Conservation (phyloP, 2,888 invertebrate genomes). For the Chrysomela aeneicollis region DNA sequence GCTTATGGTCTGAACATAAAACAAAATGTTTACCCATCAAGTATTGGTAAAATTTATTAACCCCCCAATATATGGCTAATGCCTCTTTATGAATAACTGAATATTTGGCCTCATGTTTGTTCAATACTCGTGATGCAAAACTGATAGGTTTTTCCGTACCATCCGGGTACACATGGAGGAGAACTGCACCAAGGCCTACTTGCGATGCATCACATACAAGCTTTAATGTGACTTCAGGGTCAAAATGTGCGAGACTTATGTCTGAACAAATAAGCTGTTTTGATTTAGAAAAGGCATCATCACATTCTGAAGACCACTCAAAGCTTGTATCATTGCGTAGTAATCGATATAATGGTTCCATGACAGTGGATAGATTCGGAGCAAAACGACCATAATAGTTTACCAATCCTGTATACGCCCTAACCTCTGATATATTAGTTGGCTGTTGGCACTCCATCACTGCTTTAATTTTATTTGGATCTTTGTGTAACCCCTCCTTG, state of each 20-base stretch:
- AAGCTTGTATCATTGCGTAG: neutral
- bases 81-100: conserved; percentile 25
- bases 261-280: conserved; percentile 16
- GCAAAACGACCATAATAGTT: conserved; percentile 23
- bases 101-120: conserved; percentile 3
- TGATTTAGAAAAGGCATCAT: conserved; percentile 10
- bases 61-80: conserved; percentile 23
- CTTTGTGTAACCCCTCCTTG: conserved; percentile 7
- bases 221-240: conserved; percentile 10
- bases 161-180: conserved; percentile 20
- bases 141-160: conserved; percentile 16
- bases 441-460: conserved; percentile 1
- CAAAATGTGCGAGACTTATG: conserved; percentile 12
- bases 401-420: conserved; percentile 14
- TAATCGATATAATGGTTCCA: conserved; percentile 9
- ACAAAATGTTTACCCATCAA: conserved; percentile 23
- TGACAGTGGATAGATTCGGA: neutral
- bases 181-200: conserved; percentile 12
- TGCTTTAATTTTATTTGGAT: conserved; percentile 12
- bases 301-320: conserved; percentile 21
- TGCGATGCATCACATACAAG: conserved; percentile 20
- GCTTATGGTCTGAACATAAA: conserved; percentile 30
- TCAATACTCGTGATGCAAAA: conserved; percentile 24
- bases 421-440: conserved; percentile 10
- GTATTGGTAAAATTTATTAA: conserved; percentile 26